Evolutionary conservation across 2,113 vertebrate species (phyloP).

Genomic region (Oostethus manadensis): DNA sequence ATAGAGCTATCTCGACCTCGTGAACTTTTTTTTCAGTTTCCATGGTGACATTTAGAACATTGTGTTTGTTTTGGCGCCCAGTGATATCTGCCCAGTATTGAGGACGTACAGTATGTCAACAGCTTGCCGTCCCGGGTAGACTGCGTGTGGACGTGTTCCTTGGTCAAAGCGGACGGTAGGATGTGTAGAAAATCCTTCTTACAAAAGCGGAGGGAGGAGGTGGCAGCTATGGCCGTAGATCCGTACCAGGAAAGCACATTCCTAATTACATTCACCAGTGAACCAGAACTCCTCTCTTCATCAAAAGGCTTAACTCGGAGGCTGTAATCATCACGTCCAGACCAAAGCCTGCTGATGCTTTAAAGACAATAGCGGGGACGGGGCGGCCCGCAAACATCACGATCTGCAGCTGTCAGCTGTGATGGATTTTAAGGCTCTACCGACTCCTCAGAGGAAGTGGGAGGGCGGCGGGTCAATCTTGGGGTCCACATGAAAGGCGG

Average conservation of each 20-base stretch:
- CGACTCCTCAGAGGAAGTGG: slow-evolving; percentile 55
- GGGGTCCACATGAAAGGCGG: slow-evolving; percentile 58
- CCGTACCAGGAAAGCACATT: slow-evolving; percentile 41
- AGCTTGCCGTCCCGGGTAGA: slow-evolving; percentile 15
- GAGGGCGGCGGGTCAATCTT: slow-evolving; percentile 56
- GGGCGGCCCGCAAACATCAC: slow-evolving; percentile 38
- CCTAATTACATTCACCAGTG: slow-evolving; percentile 53
- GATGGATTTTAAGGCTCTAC: slow-evolving; percentile 53
- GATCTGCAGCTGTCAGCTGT: slow-evolving; percentile 34
- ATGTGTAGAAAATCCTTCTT: slow-evolving; percentile 18
- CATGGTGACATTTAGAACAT: slow-evolving; percentile 37
- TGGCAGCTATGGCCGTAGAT: slow-evolving; percentile 27
- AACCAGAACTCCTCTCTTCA: slow-evolving; percentile 54
- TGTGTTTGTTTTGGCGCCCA: slow-evolving; percentile 27
- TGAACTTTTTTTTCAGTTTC: slow-evolving; percentile 32
- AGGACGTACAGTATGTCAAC: slow-evolving; percentile 19
- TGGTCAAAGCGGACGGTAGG: background rate
- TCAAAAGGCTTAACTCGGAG: slow-evolving; percentile 50
- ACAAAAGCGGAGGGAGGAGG: slow-evolving; percentile 14
- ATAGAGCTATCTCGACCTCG: slow-evolving; percentile 20
- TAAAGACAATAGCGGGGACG: slow-evolving; percentile 63
- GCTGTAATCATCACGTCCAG: slow-evolving; percentile 57
- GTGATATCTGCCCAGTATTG: slow-evolving; percentile 16
- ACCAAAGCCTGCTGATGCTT: slow-evolving; percentile 50
- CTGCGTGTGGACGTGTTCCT: slow-evolving; percentile 9